These are phyloP conservation scores for Gymnocephalus cernua DNA, from an alignment of 2,113 vertebrate species.

Conservation along the genomic window DNA sequence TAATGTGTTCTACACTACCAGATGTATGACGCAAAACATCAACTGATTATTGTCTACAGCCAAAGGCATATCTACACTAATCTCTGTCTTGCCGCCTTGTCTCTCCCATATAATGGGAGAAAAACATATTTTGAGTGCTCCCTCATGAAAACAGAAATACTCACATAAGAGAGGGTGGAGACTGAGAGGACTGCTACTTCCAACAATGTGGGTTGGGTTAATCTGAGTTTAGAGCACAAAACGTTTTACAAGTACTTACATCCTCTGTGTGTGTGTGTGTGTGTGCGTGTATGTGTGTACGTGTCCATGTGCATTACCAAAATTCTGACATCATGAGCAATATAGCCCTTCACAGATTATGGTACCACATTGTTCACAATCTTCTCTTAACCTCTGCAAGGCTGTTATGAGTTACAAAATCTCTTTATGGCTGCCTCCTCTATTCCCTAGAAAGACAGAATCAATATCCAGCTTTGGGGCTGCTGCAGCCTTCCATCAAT, in stretches of 20 bases:
- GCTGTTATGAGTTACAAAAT: slow-evolving; percentile 28
- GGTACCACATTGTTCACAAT: not conserved
- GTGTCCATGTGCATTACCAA: slow-evolving; percentile 5
- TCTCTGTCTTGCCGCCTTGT: not conserved
- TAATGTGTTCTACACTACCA: no score
- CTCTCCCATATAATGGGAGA: not conserved
- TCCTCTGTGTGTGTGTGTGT: not conserved
- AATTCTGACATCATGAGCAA: slow-evolving; percentile 13
- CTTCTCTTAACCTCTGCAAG: slow-evolving; percentile 26
- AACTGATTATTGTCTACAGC: slow-evolving; percentile 1
- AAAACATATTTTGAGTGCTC: slow-evolving; percentile 21
- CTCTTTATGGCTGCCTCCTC: slow-evolving; percentile 17
- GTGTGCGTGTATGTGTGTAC: not conserved
- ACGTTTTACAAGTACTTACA: not conserved
- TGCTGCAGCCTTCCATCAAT: slow-evolving; percentile 52
- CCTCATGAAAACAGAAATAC: slow-evolving; percentile 29
- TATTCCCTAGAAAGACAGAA: slow-evolving; percentile 33
- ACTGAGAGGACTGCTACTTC: not conserved
- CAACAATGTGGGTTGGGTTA: not conserved
- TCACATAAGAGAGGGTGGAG: not conserved
- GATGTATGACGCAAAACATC: slow-evolving; percentile 14
- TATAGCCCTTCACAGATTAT: not conserved
- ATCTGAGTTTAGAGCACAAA: not conserved
- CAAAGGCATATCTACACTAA: no score
- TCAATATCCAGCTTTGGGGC: slow-evolving; percentile 43